Base-by-base conservation (phyloP, 2,888 invertebrate species). In the Sinopyrophorus schimmeli region DNA sequence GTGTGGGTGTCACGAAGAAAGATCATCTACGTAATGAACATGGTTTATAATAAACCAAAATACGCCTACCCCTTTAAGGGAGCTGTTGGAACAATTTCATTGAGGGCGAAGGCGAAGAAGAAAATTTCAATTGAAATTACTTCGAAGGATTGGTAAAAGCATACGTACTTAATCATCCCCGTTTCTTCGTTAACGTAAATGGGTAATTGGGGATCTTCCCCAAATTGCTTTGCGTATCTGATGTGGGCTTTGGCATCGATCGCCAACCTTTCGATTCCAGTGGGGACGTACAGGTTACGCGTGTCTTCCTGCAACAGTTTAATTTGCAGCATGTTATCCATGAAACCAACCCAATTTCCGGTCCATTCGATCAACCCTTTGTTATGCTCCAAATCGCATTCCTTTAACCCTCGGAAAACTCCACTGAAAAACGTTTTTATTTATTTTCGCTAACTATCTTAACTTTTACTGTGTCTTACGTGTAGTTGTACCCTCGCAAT, bases 271-370 rank as follows among this genome's bases (percentile, higher is more conserved):
- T 55, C 49, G 18, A 63, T 56, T 3, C 50, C 43, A 5, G 55
- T 89, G 0, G 92, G 92, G 0, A 92, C 79, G 64, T 83, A 80
- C 1, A 91, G 78, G 1, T 81, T 79, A 3, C 87, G 75, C 0
- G 83, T 82, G 58, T 86, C 83, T 26, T 80, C 76, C 7, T 82
- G 80, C 7, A 90, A 65, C 39, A 92, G 84, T 61, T 83, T 81
- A 58, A 89, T 79, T 72, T 93, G 93, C n/a, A 94, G 76, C 82
- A 93, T 84, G 38, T 88, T 87, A 71, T 93, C 93, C 78, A 93
- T 82, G 72, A 90, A 92, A 0, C 90, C 80, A 6, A 91, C 84
- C 92, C 92, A 94, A 73, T 92, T 90, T 62, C 84, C 84, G 34
- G 80, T 77, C 92, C 92, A 93, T 38, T 77, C 70, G 3, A 82